Base-by-base conservation (phyloP, 2,113 vertebrate species). In the Pheucticus melanocephalus region DNA sequence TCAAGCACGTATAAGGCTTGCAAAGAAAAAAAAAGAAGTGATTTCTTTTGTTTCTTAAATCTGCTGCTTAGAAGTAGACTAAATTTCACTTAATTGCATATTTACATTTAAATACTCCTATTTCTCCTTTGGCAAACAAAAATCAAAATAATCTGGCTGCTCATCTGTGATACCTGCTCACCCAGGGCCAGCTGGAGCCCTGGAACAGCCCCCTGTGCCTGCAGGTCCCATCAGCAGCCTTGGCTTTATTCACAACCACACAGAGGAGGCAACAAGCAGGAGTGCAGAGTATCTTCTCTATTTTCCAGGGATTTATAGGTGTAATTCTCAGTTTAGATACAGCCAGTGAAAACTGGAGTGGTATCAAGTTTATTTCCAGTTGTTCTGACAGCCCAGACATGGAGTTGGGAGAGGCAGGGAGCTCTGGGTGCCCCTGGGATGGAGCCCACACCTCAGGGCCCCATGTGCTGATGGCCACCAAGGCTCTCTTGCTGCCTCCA, bases 11-110 rank as follows among this genome's bases (percentile, higher is more conserved):
- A 65, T 8, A 39, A 19, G 63, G 75, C 60, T 94, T 18, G 15
- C 72, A 86, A 75, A 40, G 39, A 31, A 57, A 47, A 47, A 79
- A 85, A 90, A 90, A 73, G 61, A 79, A 63, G 44, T 65, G 56
- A 93, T 92, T 91, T 88, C 86, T 93, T 88, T 73, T 90, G 81
- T 95, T 79, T 64, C 79, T 64, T 93, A 81, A 75, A 90, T 88
- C 78, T 86, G 85, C 84, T 69, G 87, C 85, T 90, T 40, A 83
- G 79, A 94, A 93, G 27, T 19, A 56, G 69, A 60, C 48, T 90
- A 78, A 78, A 88, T 93, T 78, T 93, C 81, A 68, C 73, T 78
- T 92, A 91, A 94, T 92, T 88, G 86, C 69, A 15, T 71, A 90
- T 90, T 97, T 94, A 88, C 72, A 88, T 91, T 83, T 85, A 82